Evolutionary conservation across 2,888 invertebrate genomes (phyloP).

Genomic region (Bugulina stolonifera): DNA sequence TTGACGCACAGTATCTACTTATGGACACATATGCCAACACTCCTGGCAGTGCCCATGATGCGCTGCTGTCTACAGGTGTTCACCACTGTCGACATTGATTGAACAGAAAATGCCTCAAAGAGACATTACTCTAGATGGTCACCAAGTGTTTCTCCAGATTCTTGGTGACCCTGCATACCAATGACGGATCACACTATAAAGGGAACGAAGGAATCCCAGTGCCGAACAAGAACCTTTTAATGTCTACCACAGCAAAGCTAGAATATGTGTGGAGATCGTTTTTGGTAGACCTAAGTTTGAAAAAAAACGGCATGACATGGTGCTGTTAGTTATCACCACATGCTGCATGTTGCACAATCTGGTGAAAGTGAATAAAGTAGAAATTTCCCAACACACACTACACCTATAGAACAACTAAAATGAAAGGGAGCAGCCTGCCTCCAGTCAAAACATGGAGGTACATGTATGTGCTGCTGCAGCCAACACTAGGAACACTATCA

Average conservation of each 20-base stretch:
- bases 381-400: too few relatives aligned
- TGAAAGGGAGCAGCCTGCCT: too few relatives aligned
- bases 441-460: too few relatives aligned
- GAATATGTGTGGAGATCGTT: background rate
- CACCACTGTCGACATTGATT: background rate
- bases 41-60: background rate
- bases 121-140: background rate
- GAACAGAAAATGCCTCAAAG: background rate
- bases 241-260: background rate
- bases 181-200: background rate
- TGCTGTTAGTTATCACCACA: background rate
- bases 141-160: background rate
- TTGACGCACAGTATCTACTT: background rate
- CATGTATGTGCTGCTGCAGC: too few relatives aligned
- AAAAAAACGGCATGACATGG: background rate
- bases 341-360: background rate
- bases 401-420: too few relatives aligned
- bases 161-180: slow-evolving; percentile 6
- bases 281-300: background rate
- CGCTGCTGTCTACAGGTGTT: background rate
- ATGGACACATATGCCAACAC: background rate
- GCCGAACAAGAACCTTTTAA: background rate
- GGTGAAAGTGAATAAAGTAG: background rate
- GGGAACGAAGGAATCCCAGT: background rate
- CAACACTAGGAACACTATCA: too few relatives aligned